Base-by-base conservation (phyloP, 2,797 vertebrate genomes). In the Salarias fasciatus region DNA sequence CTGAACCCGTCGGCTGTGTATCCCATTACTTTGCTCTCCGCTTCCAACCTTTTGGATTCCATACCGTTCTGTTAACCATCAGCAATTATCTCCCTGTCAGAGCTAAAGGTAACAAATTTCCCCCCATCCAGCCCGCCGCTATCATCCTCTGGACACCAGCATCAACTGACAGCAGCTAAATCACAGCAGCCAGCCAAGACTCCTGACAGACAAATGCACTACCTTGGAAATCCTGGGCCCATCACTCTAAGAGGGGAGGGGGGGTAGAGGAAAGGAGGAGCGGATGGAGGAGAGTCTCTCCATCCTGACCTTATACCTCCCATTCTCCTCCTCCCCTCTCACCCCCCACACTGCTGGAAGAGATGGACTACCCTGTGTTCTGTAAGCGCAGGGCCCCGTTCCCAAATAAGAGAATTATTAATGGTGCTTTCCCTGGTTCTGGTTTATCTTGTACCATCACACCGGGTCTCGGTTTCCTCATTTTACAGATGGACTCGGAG, bases 21-120 rank as follows among this genome's bases (percentile, higher is more conserved):
- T 89, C 72, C 87, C 88, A 89, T 92, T 92, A 89, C 88, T 89
- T 80, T 66, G 67, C 87, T 81, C 71, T 92, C 69, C 90, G 90
- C 94, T 92, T 92, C 83, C 88, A 94, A 94, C 93, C 92, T 94
- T 94, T 91, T 93, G 93, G 95, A 95, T 98, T 95, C 94, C 94
- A 94, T 95, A 97, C 83, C 79, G 93, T 96, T 97, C 96, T 98
- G 97, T 98, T 99, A 99, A 99, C 96, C 96, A 98, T 99, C 97
- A 99, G 97, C 97, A 99, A 99, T 99, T 99, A 99, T 99, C 97
- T 98, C 96, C 94, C 96, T 99, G 97, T 98, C 97, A 98, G 96
- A 97, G 95, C 95, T 95, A 97, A 98, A 97, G 95, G 96, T 98
- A 98, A 99, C 96, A 98, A 98, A 99, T 99, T 96, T 95, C 95